Evolutionary conservation across 2,113 vertebrate genomes (phyloP).

Genomic region (Penelope pileata): DNA sequence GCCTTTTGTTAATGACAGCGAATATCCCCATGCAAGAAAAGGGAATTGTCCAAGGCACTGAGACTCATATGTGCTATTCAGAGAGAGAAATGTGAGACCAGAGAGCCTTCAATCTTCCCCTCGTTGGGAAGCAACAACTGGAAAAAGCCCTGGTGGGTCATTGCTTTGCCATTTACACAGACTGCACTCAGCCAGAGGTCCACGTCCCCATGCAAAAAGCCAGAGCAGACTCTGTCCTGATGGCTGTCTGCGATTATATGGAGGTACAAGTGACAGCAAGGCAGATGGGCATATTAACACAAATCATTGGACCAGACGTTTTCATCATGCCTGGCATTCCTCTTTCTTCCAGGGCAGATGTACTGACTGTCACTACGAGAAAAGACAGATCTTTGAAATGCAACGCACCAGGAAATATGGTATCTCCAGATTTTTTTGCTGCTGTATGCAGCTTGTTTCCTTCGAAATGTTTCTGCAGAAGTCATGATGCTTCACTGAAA

Average conservation of each 20-base stretch:
- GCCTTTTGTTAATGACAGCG: not conserved
- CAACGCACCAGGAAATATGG: not conserved
- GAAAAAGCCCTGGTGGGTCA: not conserved
- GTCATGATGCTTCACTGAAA: not conserved
- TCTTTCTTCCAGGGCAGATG: constrained; percentile 26
- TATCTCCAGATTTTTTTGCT: not conserved
- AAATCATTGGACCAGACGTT: not conserved
- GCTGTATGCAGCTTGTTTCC: not conserved
- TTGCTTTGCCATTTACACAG: not conserved
- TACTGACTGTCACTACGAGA: not conserved
- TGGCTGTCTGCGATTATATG: accelerated
- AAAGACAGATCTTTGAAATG: not conserved
- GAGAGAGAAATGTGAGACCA: not conserved
- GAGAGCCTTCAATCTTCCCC: not conserved
- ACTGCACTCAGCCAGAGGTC: not conserved
- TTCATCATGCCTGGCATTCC: not conserved
- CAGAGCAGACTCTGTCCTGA: not conserved
- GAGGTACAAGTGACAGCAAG: not conserved
- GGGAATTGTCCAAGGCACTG: not conserved
- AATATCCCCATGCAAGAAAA: accelerated
- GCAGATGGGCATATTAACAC: constrained; percentile 22
- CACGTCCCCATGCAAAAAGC: accelerated
- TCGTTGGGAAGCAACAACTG: not conserved
- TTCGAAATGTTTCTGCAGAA: not conserved
- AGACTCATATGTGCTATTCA: accelerated